These are phyloP conservation scores for Aphodius granarius DNA, from an alignment of 2,888 invertebrate species.

Conservation along the genomic window DNA sequence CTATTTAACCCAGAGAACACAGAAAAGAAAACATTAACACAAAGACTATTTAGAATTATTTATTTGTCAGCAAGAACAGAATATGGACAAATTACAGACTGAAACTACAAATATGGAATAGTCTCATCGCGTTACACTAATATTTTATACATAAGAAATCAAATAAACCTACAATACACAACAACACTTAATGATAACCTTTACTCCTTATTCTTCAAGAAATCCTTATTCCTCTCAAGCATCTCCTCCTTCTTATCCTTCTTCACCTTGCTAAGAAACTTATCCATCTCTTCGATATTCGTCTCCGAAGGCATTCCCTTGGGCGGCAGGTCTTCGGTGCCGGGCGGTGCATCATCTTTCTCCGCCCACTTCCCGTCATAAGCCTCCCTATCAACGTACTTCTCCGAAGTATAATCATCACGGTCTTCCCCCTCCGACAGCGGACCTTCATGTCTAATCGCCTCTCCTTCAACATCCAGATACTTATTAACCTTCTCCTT, in stretches of 20 bases:
- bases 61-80: neutral
- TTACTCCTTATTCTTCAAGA: slow-evolving; percentile 48
- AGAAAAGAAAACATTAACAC: too few species aligned
- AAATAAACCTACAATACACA: slow-evolving; percentile 2
- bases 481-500: slow-evolving; percentile 63
- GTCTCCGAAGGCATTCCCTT: slow-evolving; percentile 47
- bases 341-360: slow-evolving; percentile 53
- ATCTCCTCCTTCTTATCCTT: slow-evolving; percentile 62
- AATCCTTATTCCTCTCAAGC: slow-evolving; percentile 57
- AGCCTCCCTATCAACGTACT: slow-evolving; percentile 63
- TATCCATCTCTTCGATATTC: slow-evolving; percentile 60
- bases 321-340: slow-evolving; percentile 30
- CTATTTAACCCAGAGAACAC: too few species aligned
- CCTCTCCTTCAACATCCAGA: slow-evolving; percentile 51
- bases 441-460: slow-evolving; percentile 59
- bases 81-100: neutral
- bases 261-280: slow-evolving; percentile 59
- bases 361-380: slow-evolving; percentile 70
- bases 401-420: slow-evolving; percentile 55
- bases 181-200: slow-evolving; percentile 18
- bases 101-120: too few species aligned
- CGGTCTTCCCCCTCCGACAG: slow-evolving; percentile 63
- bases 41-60: neutral
- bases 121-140: neutral
- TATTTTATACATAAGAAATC: neutral